Evolutionary conservation across 2,113 vertebrate genomes (phyloP).

Genomic region (Hypomesus transpacificus): DNA sequence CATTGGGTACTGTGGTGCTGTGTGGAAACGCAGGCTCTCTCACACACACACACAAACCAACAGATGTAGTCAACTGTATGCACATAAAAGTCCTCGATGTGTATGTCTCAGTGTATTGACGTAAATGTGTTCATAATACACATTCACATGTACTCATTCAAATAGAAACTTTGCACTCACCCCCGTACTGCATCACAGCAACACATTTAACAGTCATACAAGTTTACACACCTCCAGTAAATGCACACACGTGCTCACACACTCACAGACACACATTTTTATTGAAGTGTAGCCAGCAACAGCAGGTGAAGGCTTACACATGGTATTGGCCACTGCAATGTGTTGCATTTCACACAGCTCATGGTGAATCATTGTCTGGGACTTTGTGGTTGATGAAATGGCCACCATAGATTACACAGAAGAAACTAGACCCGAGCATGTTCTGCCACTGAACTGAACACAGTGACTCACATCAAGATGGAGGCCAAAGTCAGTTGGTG

Average conservation of each 20-base stretch:
- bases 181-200: neutral
- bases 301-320: conserved; percentile 23
- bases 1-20: conserved; percentile 26
- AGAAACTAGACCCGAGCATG: conserved; percentile 37
- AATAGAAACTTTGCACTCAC: neutral
- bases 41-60: conserved; percentile 2
- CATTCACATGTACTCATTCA: neutral
- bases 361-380: conserved; percentile 52
- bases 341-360: conserved; percentile 16
- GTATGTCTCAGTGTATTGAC: neutral
- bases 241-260: neutral
- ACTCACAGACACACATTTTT: neutral
- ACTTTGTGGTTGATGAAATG: conserved; percentile 34
- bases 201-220: conserved; percentile 1
- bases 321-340: conserved; percentile 3
- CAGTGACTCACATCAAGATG: conserved; percentile 48
- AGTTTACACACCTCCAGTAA: neutral
- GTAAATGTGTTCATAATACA: neutral
- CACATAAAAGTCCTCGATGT: neutral
- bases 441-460: conserved; percentile 31
- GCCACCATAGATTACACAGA: conserved; percentile 40
- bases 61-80: neutral
- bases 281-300: neutral
- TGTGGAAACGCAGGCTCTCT: conserved; percentile 26
- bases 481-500: conserved; percentile 33